Percentiles rank a stretch among this genome's conserved stretches.
These are phyloP conservation scores for Drosophila kurseongensis DNA, from an alignment of 1,140 invertebrate species.

Conservation along the genomic window DNA sequence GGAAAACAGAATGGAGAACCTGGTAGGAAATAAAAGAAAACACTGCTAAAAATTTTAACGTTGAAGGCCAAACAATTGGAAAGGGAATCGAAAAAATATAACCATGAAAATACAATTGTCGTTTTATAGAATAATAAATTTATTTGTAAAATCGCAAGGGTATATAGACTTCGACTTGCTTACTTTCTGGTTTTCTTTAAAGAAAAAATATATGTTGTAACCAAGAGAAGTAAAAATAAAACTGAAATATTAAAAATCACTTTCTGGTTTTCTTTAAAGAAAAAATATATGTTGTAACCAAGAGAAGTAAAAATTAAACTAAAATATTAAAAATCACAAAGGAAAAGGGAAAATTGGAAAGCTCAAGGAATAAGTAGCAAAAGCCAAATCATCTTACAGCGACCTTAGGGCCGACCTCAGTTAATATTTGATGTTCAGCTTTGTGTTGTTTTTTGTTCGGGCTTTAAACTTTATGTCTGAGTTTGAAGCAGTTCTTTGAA, in stretches of 20 bases:
- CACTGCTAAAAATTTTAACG: conserved; percentile 4
- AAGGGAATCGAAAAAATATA: conserved; percentile 1
- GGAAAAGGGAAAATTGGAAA: conserved; percentile 5
- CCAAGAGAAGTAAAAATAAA: too few relatives aligned
- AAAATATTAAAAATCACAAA: background rate
- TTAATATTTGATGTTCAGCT: conserved; percentile 42
- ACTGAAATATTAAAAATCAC: too few relatives aligned
- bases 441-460: background rate
- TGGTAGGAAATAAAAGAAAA: conserved; percentile 26
- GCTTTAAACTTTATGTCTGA: background rate
- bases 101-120: too few relatives aligned
- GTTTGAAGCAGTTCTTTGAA: too few relatives aligned
- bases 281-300: too few relatives aligned
- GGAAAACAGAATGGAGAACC: conserved; percentile 15
- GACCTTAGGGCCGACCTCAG: conserved; percentile 19
- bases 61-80: conserved; percentile 13
- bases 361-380: conserved; percentile 6
- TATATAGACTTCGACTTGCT: too few relatives aligned
- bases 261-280: too few relatives aligned
- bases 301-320: conserved; percentile 13
- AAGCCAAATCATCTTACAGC: conserved; percentile 10
- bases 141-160: too few relatives aligned
- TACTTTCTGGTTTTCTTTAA: background rate
- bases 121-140: too few relatives aligned
- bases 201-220: background rate